phyloP scores from a whole-genome alignment of 2,888 invertebrate genomes.

The Odontomyia ornata region DNA sequence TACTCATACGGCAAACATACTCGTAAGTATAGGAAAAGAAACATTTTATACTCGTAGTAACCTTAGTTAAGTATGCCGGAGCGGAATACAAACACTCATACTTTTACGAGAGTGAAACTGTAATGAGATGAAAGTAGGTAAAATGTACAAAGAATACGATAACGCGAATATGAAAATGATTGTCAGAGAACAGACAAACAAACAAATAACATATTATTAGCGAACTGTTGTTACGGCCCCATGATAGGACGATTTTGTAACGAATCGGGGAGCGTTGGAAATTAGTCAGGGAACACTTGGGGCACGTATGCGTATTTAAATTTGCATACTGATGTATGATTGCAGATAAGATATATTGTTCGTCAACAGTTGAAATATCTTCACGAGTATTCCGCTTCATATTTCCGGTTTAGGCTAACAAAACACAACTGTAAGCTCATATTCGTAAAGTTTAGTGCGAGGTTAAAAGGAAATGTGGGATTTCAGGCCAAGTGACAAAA shows the following conservation, averaged over 20 bases:
- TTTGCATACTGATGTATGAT: not conserved
- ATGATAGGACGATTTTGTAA: not conserved
- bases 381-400: slow-evolving; percentile 27
- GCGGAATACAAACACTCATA: slow-evolving; percentile 4
- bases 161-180: slow-evolving; percentile 18
- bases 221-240: not conserved
- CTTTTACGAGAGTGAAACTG: slow-evolving; percentile 31
- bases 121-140: slow-evolving; percentile 31
- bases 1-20: too few relatives aligned
- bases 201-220: not conserved
- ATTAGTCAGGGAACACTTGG: not conserved
- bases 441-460: too few relatives aligned
- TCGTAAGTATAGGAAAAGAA: too few relatives aligned
- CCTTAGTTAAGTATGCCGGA: not conserved
- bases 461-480: slow-evolving; percentile 5
- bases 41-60: too few relatives aligned
- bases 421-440: not conserved
- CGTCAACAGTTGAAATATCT: slow-evolving; percentile 9
- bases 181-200: slow-evolving; percentile 1
- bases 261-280: not conserved
- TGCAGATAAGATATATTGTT: slow-evolving; percentile 1
- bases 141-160: slow-evolving; percentile 21
- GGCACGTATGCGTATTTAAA: not conserved
- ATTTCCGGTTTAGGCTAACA: slow-evolving; percentile 28
- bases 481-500: not conserved